Evolutionary conservation across 2,797 vertebrate genomes (phyloP).

Genomic region (Anisognathus igniventris): DNA sequence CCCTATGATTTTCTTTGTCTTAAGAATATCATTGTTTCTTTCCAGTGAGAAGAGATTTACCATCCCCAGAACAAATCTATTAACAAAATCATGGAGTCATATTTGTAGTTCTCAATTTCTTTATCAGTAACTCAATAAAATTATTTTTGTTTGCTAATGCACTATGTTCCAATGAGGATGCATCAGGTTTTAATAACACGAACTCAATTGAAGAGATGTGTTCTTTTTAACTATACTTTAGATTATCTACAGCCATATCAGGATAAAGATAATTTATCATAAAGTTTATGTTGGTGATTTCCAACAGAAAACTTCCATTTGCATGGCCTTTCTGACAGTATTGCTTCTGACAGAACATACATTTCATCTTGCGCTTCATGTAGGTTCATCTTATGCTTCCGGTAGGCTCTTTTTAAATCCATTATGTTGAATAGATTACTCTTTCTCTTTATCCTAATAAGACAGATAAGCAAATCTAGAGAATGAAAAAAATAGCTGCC

Average conservation of each 20-base stretch:
- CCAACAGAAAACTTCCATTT: neutral
- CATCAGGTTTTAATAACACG: neutral
- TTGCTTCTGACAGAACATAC: neutral
- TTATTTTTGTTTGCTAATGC: neutral
- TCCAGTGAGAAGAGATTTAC: neutral
- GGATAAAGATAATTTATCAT: neutral
- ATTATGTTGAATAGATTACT: neutral
- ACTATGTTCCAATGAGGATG: neutral
- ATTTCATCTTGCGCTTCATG: neutral
- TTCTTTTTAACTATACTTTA: neutral
- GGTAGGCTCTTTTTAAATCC: neutral
- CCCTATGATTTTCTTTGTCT: neutral
- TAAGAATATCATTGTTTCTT: neutral
- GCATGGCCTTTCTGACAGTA: neutral
- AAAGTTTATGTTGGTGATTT: neutral
- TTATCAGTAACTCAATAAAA: neutral
- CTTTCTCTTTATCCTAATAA: neutral
- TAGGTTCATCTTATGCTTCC: neutral
- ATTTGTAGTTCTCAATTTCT: neutral
- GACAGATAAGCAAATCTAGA: neutral
- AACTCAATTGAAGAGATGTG: fast-evolving
- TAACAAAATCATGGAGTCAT: neutral
- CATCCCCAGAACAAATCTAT: neutral
- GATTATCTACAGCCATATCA: neutral
- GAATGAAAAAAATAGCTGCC: neutral